Evolutionary conservation across 2,797 vertebrate genomes (phyloP).

Genomic region (Rallus crepitans): DNA sequence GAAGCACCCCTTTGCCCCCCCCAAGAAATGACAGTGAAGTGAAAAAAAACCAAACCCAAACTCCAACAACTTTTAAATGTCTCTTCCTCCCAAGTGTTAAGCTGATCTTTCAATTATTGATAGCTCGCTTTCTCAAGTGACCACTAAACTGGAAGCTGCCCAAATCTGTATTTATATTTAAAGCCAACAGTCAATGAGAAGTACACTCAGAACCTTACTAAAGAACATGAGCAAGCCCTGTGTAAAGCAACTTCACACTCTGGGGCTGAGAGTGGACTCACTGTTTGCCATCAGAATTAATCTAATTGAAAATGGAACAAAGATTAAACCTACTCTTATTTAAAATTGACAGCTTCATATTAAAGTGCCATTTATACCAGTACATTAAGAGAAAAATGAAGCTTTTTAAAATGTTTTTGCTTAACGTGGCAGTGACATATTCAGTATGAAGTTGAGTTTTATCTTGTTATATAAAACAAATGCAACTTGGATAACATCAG

Average conservation of each 20-base stretch:
- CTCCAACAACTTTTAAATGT: not conserved
- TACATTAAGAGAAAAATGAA: conserved; percentile 63
- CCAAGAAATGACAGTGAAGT: not conserved
- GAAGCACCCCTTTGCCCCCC: not conserved
- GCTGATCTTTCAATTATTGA: conserved; percentile 5
- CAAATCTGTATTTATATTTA: conserved; percentile 8
- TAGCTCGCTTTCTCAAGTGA: not conserved
- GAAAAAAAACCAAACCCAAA: too few species aligned
- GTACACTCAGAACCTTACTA: not conserved
- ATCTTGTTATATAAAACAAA: conserved; percentile 57
- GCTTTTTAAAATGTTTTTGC: conserved; percentile 7
- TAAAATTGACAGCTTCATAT: not conserved
- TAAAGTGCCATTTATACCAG: not conserved
- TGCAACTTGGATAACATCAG: not conserved
- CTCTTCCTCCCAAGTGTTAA: not conserved
- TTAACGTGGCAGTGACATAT: conserved; percentile 59
- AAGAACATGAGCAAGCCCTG: not conserved
- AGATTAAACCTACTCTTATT: not conserved
- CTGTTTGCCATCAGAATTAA: not conserved
- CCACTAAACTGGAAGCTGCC: not conserved
- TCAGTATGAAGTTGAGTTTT: not conserved
- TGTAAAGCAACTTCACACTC: not conserved
- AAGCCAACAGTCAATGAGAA: not conserved
- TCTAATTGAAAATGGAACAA: not conserved
- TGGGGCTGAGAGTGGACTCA: rapidly evolving